These are phyloP conservation scores for Dunckerocampus dactyliophorus DNA, from an alignment of 2,113 vertebrate species.

Conservation along the genomic window DNA sequence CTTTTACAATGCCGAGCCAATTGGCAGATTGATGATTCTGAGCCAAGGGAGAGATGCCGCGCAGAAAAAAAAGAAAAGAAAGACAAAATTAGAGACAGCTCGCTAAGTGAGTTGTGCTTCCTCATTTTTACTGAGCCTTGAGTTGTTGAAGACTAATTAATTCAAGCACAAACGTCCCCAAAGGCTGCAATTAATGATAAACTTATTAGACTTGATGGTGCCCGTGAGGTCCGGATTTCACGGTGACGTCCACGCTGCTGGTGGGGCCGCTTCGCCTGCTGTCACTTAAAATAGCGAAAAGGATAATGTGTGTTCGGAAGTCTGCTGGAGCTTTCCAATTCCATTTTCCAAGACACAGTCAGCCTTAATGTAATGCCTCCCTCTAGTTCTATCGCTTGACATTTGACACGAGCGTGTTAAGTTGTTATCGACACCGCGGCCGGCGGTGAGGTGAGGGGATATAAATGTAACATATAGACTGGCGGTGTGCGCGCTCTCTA, in stretches of 20 bases:
- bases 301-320: slow-evolving; percentile 25
- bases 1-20: slow-evolving; percentile 30
- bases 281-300: slow-evolving; percentile 60
- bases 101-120: slow-evolving; percentile 47
- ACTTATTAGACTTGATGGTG: slow-evolving; percentile 71
- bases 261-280: slow-evolving; percentile 64
- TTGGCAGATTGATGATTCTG: slow-evolving; percentile 28
- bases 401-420: slow-evolving; percentile 46
- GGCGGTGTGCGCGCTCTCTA: slow-evolving; percentile 35
- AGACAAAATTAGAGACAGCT: background rate
- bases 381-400: slow-evolving; percentile 33
- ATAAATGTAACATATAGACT: slow-evolving; percentile 29
- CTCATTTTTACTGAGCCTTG: slow-evolving; percentile 48
- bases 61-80: slow-evolving; percentile 12
- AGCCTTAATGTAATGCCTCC: slow-evolving; percentile 33
- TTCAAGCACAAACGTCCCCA: slow-evolving; percentile 73
- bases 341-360: slow-evolving; percentile 33
- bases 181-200: slow-evolving; percentile 75
- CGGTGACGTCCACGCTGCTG: slow-evolving; percentile 49
- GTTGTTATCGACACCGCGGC: slow-evolving; percentile 42
- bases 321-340: slow-evolving; percentile 27
- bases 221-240: slow-evolving; percentile 69
- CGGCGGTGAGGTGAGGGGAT: slow-evolving; percentile 18
- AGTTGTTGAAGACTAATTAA: slow-evolving; percentile 71
- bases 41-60: slow-evolving; percentile 16